Conservation (phyloP, 2,113 vertebrate species). For the Penelope pileata region DNA sequence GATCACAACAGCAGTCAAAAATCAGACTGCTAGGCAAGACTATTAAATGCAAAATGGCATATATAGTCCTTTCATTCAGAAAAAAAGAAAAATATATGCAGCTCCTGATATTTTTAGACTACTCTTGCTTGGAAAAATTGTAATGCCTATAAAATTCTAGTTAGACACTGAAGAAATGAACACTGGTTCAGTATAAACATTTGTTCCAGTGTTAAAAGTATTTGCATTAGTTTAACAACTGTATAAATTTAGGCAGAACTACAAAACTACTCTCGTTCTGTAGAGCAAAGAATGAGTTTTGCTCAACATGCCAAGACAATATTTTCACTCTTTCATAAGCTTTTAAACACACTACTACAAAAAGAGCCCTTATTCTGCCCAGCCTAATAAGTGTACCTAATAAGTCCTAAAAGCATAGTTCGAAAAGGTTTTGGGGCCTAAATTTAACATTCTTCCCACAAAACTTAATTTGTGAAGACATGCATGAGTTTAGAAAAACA, state of each 20-base stretch:
- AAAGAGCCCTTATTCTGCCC: neutral
- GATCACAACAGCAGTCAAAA: conserved; percentile 65
- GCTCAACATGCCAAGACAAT: neutral
- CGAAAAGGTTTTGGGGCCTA: neutral
- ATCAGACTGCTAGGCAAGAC: conserved; percentile 23
- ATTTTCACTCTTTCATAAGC: neutral
- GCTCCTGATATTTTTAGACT: conserved; percentile 30
- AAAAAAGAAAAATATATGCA: neutral
- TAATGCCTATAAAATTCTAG: conserved; percentile 1
- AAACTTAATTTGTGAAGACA: neutral
- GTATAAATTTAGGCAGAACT: neutral
- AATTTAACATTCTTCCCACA: neutral
- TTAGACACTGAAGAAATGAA: neutral
- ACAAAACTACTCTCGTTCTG: neutral
- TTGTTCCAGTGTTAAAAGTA: neutral
- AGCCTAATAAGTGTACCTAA: neutral
- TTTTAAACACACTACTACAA: neutral
- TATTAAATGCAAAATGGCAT: conserved; percentile 18
- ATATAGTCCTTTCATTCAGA: conserved; percentile 13
- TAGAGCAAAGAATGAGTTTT: neutral
- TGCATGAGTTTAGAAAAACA: conserved; percentile 13
- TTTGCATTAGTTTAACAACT: neutral
- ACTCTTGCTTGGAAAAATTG: neutral
- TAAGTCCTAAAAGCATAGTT: neutral
- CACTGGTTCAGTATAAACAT: conserved; percentile 17